phyloP scores from a whole-genome alignment of 1,140 invertebrate genomes.

The Heliconius hermathena region DNA sequence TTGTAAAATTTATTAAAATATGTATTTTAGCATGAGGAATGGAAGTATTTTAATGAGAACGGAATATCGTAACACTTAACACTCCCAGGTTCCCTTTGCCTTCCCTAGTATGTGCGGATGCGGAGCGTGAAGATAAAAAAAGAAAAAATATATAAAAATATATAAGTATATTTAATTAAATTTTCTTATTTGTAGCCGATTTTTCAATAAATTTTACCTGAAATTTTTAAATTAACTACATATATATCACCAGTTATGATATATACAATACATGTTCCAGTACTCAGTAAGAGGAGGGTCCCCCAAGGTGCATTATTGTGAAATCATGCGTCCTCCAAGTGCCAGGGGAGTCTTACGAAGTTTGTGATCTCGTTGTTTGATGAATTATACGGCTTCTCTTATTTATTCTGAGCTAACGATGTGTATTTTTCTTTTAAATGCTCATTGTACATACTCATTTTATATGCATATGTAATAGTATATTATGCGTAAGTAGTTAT shows the following conservation, averaged over 20 bases:
- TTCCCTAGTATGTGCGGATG: no score
- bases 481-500: not conserved
- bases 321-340: constrained; percentile 33
- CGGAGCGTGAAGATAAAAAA: no score
- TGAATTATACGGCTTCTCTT: constrained; percentile 23
- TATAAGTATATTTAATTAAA: no score
- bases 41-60: no score
- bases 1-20: no score
- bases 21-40: no score
- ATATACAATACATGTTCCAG: not conserved
- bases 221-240: not conserved
- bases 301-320: constrained; percentile 37
- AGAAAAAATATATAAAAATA: no score
- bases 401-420: constrained; percentile 1
- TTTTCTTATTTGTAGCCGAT: no score
- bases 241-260: not conserved
- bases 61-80: no score
- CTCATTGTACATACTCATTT: not conserved
- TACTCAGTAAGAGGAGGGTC: constrained; percentile 6
- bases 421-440: constrained; percentile 11
- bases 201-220: no score
- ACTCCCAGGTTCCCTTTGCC: no score
- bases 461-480: not conserved
- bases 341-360: constrained; percentile 27
- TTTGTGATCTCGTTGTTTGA: constrained; percentile 32